phyloP scores from a whole-genome alignment of 1,140 invertebrate genomes.

The Forficula auricularia region DNA sequence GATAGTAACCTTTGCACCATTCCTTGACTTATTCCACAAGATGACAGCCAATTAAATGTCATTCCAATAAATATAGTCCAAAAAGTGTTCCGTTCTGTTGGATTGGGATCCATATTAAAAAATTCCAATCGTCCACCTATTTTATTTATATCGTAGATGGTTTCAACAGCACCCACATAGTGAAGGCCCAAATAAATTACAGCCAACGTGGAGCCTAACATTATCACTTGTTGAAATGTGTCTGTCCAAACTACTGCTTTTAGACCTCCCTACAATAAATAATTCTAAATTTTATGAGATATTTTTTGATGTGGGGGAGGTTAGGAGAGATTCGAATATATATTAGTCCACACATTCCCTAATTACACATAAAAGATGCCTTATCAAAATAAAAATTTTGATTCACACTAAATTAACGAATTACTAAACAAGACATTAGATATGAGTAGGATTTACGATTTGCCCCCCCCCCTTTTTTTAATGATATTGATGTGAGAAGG shows the following conservation, averaged over 20 bases:
- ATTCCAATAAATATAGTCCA: conserved; percentile 39
- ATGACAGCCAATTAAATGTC: conserved; percentile 34
- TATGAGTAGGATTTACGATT: too few species aligned
- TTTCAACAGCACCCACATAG: conserved; percentile 54
- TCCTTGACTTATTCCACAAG: conserved; percentile 36
- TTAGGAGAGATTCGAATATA: too few species aligned
- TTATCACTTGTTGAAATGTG: conserved; percentile 68
- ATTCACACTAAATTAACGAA: too few species aligned
- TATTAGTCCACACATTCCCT: too few species aligned
- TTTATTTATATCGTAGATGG: conserved; percentile 48
- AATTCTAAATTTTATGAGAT: too few species aligned
- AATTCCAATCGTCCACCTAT: conserved; percentile 50
- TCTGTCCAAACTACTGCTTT: conserved; percentile 91
- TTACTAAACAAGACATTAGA: too few species aligned
- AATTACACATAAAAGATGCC: too few species aligned
- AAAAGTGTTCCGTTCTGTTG: conserved; percentile 33
- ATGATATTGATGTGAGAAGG: too few species aligned
- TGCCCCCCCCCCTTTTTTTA: too few species aligned
- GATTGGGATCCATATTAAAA: conserved; percentile 33
- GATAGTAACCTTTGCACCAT: conserved; percentile 42
- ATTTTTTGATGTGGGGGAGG: too few species aligned
- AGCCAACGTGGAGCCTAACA: conserved; percentile 65
- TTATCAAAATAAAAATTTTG: too few species aligned
- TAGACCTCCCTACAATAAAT: conserved; percentile 57
- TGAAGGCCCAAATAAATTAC: conserved; percentile 61